Evolutionary conservation across 1,140 invertebrate genomes (phyloP).

Genomic region (Saccostrea echinata): DNA sequence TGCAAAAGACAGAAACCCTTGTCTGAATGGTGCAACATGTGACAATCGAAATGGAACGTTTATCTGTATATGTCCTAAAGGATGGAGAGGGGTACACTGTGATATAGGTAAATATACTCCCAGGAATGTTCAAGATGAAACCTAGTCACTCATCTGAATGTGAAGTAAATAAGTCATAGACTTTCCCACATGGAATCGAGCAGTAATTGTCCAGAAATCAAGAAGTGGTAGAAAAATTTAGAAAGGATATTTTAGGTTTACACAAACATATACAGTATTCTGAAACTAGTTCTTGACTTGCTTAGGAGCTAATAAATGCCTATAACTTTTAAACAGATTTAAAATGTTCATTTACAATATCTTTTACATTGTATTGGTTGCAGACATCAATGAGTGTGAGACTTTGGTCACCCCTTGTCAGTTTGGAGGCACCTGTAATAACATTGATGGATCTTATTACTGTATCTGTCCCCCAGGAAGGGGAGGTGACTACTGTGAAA

Average conservation of each 20-base stretch:
- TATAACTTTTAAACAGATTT: too few relatives aligned
- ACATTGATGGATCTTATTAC: constrained; percentile 58
- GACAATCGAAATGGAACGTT: constrained; percentile 63
- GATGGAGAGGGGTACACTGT: constrained; percentile 87
- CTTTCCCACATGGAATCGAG: too few relatives aligned
- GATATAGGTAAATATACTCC: constrained; percentile 87
- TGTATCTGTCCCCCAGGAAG: constrained; percentile 88
- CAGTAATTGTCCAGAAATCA: too few relatives aligned
- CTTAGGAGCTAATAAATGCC: too few relatives aligned
- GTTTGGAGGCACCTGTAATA: constrained; percentile 59
- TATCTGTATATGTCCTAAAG: constrained; percentile 92
- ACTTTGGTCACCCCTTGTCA: constrained; percentile 55
- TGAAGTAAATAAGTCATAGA: too few relatives aligned
- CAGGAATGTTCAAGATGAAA: neutral
- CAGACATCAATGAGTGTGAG: constrained; percentile 69
- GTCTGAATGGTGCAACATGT: constrained; percentile 89
- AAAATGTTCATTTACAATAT: too few relatives aligned
- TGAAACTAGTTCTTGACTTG: too few relatives aligned
- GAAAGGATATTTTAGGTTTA: too few relatives aligned
- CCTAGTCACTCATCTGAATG: too few relatives aligned
- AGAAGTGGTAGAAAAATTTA: too few relatives aligned
- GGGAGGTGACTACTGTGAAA: constrained; percentile 93
- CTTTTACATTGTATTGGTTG: constrained; percentile 33
- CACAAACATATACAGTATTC: too few relatives aligned
- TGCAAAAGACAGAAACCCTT: constrained; percentile 80